Conservation (phyloP, 2,797 vertebrate genomes). For the Masticophis lateralis region DNA sequence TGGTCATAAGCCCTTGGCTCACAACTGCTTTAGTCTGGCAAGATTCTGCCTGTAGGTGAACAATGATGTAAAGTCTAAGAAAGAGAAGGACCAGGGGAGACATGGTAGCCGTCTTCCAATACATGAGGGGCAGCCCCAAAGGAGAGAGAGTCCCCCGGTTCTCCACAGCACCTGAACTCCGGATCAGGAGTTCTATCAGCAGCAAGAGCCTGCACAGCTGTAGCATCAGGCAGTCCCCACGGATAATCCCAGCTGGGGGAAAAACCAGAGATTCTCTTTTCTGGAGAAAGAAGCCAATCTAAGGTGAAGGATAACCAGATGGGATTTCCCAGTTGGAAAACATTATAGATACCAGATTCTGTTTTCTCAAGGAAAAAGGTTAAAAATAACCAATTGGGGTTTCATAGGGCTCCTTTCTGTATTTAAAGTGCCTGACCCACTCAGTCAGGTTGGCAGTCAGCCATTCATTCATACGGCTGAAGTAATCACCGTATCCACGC, state of each 20-base stretch:
- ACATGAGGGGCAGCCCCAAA: background rate
- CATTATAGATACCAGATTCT: background rate
- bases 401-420: background rate
- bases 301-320: background rate
- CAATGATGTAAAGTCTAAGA: background rate
- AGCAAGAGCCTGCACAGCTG: background rate
- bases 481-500: background rate
- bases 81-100: background rate
- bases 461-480: background rate
- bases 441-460: background rate
- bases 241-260: background rate
- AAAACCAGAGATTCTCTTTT: background rate
- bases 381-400: background rate
- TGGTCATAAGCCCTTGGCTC: too few relatives aligned
- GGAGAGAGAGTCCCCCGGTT: background rate
- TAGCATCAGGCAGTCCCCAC: background rate
- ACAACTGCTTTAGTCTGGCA: background rate
- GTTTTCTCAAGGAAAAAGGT: background rate
- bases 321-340: background rate
- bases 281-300: background rate
- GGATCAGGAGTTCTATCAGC: background rate
- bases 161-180: background rate
- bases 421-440: background rate
- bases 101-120: background rate
- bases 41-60: background rate